phyloP scores from a whole-genome alignment of 2,888 invertebrate species.

The Amiota communis region DNA sequence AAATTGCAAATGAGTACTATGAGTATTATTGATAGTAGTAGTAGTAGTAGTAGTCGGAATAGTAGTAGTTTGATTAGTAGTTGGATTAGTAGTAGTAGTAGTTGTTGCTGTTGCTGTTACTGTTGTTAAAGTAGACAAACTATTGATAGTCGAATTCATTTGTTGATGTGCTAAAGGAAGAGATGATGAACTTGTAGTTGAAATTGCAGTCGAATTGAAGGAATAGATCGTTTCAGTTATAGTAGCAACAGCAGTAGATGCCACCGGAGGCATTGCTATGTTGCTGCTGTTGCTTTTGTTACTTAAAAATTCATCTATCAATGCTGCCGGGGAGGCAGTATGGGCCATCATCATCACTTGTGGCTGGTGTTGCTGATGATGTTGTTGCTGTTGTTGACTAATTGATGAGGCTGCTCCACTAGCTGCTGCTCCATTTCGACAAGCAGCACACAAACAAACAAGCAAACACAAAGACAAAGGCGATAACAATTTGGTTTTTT shows the following conservation, averaged over 20 bases:
- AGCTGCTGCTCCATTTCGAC: slow-evolving; percentile 32
- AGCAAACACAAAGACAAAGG: slow-evolving; percentile 30
- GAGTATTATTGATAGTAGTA: slow-evolving; percentile 55
- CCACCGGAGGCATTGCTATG: slow-evolving; percentile 23
- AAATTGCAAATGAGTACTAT: slow-evolving; percentile 66
- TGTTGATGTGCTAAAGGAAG: slow-evolving; percentile 44
- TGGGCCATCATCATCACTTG: neutral
- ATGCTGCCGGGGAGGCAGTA: slow-evolving; percentile 28
- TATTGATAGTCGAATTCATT: slow-evolving; percentile 33
- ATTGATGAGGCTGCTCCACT: slow-evolving; percentile 30
- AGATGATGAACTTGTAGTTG: slow-evolving; percentile 63
- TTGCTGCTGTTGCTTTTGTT: slow-evolving; percentile 23
- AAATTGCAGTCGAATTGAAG: slow-evolving; percentile 62
- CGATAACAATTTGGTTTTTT: slow-evolving; percentile 27
- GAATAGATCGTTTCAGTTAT: neutral
- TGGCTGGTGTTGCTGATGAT: neutral
- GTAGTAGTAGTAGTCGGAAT: slow-evolving; percentile 60
- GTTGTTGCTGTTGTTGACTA: slow-evolving; percentile 7
- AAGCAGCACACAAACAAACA: slow-evolving; percentile 18
- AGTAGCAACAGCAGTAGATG: slow-evolving; percentile 17
- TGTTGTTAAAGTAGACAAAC: slow-evolving; percentile 33
- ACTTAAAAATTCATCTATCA: slow-evolving; percentile 38
- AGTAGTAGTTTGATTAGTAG: slow-evolving; percentile 54
- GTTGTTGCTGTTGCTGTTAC: slow-evolving; percentile 31
- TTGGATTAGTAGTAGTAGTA: slow-evolving; percentile 46